Conservation (phyloP, 64 coral and sea anemone genomes). For the Platygyra sinensis region DNA sequence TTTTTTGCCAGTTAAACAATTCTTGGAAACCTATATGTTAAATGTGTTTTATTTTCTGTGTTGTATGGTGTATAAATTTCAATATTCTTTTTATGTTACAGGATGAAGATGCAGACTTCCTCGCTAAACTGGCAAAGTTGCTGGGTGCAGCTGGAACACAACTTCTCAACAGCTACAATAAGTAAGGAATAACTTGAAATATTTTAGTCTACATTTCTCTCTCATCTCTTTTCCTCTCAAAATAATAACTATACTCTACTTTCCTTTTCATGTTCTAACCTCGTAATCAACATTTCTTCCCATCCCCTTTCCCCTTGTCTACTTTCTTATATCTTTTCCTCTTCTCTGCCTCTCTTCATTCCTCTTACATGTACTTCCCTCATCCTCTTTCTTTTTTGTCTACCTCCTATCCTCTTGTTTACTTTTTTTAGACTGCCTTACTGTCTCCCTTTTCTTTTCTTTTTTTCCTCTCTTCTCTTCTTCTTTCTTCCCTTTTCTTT, state of each 20-base stretch:
- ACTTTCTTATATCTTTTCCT: no score
- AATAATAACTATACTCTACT: neutral
- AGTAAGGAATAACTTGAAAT: constrained; percentile 50
- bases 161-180: constrained; percentile 81
- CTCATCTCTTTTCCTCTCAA: neutral
- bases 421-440: neutral
- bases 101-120: constrained; percentile 87
- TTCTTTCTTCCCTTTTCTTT: no score
- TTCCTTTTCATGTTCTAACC: neutral
- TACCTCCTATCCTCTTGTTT: neutral
- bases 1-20: no score
- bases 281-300: neutral
- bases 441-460: neutral
- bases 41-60: no score
- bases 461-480: neutral
- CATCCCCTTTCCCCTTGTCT: neutral
- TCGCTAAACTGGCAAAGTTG: constrained; percentile 87
- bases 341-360: neutral
- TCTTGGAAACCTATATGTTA: no score
- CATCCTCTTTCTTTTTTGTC: neutral
- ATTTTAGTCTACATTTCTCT: neutral
- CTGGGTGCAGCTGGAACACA: constrained; percentile 76
- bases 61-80: no score
- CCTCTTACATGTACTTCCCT: neutral
- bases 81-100: constrained; percentile 7